A percentile compares a stretch with the other conserved stretches of the same genome.
phyloP scores from a whole-genome alignment of 2,888 invertebrate genomes.

The Calephelis perditalis region DNA sequence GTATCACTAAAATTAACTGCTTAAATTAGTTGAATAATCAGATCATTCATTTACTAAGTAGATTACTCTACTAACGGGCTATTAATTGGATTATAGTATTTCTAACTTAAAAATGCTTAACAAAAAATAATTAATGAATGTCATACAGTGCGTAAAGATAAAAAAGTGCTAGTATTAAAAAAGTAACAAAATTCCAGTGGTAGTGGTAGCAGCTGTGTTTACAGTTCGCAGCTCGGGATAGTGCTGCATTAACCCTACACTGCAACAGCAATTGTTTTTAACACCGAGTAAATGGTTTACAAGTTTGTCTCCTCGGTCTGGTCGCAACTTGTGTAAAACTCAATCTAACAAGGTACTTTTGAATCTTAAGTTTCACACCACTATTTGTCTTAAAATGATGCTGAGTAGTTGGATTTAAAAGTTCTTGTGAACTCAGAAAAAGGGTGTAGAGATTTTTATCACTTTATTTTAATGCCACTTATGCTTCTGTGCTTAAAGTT shows the following conservation, averaged over 20 bases:
- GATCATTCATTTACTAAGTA: too few species aligned
- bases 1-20: too few species aligned
- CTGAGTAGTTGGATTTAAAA: background rate
- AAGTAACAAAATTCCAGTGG: slow-evolving; percentile 3
- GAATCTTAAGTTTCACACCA: slow-evolving; percentile 14
- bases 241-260: slow-evolving; percentile 42
- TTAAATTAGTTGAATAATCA: too few species aligned
- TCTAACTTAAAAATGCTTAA: too few species aligned
- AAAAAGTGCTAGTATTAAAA: too few species aligned
- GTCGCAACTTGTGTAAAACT: slow-evolving; percentile 9
- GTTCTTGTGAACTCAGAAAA: background rate
- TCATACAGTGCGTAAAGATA: background rate
- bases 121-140: too few species aligned
- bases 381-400: background rate
- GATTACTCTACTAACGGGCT: too few species aligned
- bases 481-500: too few species aligned
- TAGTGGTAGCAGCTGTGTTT: slow-evolving; percentile 27
- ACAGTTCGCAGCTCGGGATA: slow-evolving; percentile 27
- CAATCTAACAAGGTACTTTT: slow-evolving; percentile 19
- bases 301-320: slow-evolving; percentile 38
- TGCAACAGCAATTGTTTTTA: slow-evolving; percentile 55
- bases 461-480: too few species aligned
- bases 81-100: too few species aligned
- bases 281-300: slow-evolving; percentile 55
- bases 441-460: background rate